Base-by-base conservation (phyloP, 2,113 vertebrate genomes). In the Nothoprocta perdicaria region DNA sequence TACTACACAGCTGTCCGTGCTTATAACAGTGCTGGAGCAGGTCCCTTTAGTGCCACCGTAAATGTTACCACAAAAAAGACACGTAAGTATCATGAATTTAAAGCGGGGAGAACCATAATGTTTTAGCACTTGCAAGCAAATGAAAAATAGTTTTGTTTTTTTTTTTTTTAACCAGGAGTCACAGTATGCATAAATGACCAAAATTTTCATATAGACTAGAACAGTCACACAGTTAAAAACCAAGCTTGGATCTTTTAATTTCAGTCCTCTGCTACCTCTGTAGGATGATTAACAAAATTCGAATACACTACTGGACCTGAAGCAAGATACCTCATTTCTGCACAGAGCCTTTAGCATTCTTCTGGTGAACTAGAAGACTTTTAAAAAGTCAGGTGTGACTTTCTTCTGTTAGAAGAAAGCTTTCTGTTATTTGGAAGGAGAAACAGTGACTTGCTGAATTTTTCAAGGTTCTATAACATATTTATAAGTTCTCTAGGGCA, bases 41-140 rank as follows among this genome's bases (percentile, higher is more conserved):
- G 99, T 33, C 98, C 99, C 22, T 99, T 98, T 63, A 99, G 98
- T 2, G 93, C 91, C 61, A 98, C 98, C 2, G 98, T 99, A 63
- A 99, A 99, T 69, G 97, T 97, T 76, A 99, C 99, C 92, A 99
- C 99, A 41, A 99, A 98, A 97, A 99, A 99, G 95, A 98, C 98
- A 82, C 98, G 99, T 99, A 97, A 96, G 99, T 98, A 84, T 4
- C 60, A 41, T 46, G 24, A 26, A 45, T 10, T 24, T 6, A 0
- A 40, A 6, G 27, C 12, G 78, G 27, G 24, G 46, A 85, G 23
- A 33, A 65, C 21, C 23, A 12, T 0, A 15, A 27, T 6, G 55
- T n/a, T 53, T 41, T 13, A 31, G 38, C 68, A 33, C 9, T 43
- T 48, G 33, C 24, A 18, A 57, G 69, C 31, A 33, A 46, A 46